Conservation (phyloP, 2,888 invertebrate genomes). For the Microplitis manilae region DNA sequence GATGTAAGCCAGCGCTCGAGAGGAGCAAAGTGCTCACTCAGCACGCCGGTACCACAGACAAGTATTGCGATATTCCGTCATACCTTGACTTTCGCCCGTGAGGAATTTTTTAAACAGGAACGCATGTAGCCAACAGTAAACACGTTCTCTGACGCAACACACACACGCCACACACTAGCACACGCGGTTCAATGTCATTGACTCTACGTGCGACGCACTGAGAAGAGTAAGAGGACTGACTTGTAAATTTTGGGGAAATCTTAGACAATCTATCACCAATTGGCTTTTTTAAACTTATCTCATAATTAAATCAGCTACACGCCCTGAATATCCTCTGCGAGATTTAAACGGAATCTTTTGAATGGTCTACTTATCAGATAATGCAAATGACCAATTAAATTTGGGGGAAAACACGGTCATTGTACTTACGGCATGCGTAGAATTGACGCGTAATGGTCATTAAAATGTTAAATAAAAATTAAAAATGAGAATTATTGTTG, state of each 20-base stretch:
- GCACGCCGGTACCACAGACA: slow-evolving; percentile 18
- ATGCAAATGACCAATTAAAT: slow-evolving; percentile 49
- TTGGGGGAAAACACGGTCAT: slow-evolving; percentile 71
- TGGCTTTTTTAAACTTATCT: background rate
- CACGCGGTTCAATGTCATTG: slow-evolving; percentile 60
- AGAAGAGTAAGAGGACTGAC: background rate
- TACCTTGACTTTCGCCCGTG: slow-evolving; percentile 71
- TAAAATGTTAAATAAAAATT: background rate
- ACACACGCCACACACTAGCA: slow-evolving; percentile 47
- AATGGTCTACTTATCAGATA: background rate
- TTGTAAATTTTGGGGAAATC: slow-evolving; percentile 20
- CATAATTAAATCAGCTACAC: too few species aligned
- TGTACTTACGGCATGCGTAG: slow-evolving; percentile 46
- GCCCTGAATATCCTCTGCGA: too few species aligned
- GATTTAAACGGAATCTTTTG: background rate
- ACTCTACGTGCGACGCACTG: slow-evolving; percentile 34
- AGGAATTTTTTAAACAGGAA: slow-evolving; percentile 72
- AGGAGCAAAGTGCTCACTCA: background rate
- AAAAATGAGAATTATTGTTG: background rate
- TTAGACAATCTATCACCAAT: background rate
- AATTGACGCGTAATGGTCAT: slow-evolving; percentile 1
- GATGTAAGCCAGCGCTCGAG: background rate
- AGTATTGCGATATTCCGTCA: slow-evolving; percentile 63
- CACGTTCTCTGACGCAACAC: slow-evolving; percentile 52
- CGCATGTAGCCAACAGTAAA: slow-evolving; percentile 62